These are phyloP conservation scores for Rana temporaria DNA, from an alignment of 2,113 vertebrate genomes.

Conservation along the genomic window DNA sequence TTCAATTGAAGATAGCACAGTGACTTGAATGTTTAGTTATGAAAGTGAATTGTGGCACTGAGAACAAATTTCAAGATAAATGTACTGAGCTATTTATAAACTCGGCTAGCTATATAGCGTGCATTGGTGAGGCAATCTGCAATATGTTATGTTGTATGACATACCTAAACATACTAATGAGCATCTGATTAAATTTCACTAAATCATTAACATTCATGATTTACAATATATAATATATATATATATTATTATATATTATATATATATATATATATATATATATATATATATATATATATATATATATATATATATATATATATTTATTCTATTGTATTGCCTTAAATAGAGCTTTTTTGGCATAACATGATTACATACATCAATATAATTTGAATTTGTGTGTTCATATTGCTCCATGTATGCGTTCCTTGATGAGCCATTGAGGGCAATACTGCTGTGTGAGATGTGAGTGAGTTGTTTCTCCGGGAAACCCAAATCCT, in stretches of 20 bases:
- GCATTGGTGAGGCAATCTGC: slow-evolving; percentile 19
- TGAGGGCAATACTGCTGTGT: too few relatives aligned
- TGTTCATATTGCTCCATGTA: too few relatives aligned
- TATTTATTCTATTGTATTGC: too few relatives aligned
- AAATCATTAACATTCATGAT: background rate
- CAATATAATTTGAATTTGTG: too few relatives aligned
- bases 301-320: background rate
- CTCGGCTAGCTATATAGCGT: background rate
- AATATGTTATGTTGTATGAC: slow-evolving; percentile 26
- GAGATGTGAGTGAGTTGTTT: too few relatives aligned
- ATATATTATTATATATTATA: background rate
- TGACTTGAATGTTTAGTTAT: background rate
- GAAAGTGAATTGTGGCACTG: background rate
- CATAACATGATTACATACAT: too few relatives aligned
- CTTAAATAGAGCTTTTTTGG: too few relatives aligned
- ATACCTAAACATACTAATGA: slow-evolving; percentile 4
- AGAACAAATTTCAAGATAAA: slow-evolving; percentile 5
- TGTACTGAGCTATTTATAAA: slow-evolving; percentile 1
- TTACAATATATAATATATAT: background rate
- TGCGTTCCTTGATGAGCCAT: too few relatives aligned
- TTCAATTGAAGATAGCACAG: slow-evolving; percentile 11
- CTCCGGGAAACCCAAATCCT: too few relatives aligned
- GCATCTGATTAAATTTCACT: slow-evolving; percentile 3
- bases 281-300: background rate
- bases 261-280: background rate